Base-by-base conservation (phyloP, 2,113 vertebrate species). In the Pogonocichla stellata region DNA sequence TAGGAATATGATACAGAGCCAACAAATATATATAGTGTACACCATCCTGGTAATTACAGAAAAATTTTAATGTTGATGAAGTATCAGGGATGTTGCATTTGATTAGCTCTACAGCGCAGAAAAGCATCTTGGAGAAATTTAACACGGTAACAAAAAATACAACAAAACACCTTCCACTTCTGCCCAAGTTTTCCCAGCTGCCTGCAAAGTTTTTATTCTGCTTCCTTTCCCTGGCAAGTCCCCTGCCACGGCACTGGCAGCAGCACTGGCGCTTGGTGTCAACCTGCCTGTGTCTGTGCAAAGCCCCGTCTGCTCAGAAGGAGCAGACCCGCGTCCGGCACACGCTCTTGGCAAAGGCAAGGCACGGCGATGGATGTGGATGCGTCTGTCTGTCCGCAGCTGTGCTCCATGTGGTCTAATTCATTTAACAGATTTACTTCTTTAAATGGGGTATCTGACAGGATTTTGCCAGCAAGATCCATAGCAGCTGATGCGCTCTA, bases 341-440 rank as follows among this genome's bases (percentile, higher is more conserved):
- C 90, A 19, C 2, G 7, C 54, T 29, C 40, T 5, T 64, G 86
- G 91, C 91, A 77, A 65, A 95, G 81, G 72, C 38, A 26, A 34
- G 29, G 67, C 72, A 33, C 12, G 1, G 70, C 10, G 0, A 47
- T 58, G 67, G 80, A 74, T 18, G 64, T 7, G 66, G 65, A 12
- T 23, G 48, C 2, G 17, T 86, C 79, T 34, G 66, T 81, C 93
- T 26, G 45, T 57, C 83, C 20, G 0, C 93, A 88, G 87, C 80
- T 91, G 92, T 5, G 45, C 92, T 91, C 86, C 91, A 73, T 56
- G 88, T 33, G 74, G 54, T 70, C 81, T 94, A 95, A 95, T 93
- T 95, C 80, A 69, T 94, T 94, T 92, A 96, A 88, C 79, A 92
- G 86, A 79, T 96, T 95, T 93, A 72, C 92, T 88, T 90, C 85